phyloP scores from a whole-genome alignment of 2,888 invertebrate genomes.

The Thelaira solivaga region DNA sequence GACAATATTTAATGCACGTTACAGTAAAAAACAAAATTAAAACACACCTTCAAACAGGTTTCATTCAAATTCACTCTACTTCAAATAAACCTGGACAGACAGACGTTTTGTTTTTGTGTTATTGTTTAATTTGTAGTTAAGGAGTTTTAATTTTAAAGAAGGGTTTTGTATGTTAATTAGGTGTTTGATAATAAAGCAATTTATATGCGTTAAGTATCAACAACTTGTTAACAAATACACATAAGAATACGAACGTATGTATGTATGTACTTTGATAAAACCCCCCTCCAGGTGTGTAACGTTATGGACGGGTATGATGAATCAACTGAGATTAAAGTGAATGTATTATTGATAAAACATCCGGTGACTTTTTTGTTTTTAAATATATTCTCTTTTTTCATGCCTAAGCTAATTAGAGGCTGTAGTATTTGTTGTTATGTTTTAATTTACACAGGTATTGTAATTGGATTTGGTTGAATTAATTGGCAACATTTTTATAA shows the following conservation, averaged over 20 bases:
- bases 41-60: not conserved
- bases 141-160: not conserved
- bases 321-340: slow-evolving; percentile 9
- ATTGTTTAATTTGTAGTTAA: not conserved
- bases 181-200: slow-evolving; percentile 32
- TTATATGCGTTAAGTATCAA: slow-evolving; percentile 51
- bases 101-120: not conserved
- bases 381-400: slow-evolving; percentile 18
- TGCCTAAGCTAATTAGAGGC: not conserved
- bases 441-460: not conserved
- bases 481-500: too few relatives aligned
- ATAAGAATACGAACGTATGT: not conserved
- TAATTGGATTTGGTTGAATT: not conserved
- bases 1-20: not conserved
- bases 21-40: slow-evolving; percentile 20
- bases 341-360: slow-evolving; percentile 52
- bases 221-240: slow-evolving; percentile 23
- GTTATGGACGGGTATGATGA: not conserved
- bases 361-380: slow-evolving; percentile 42
- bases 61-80: too few relatives aligned
- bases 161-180: slow-evolving; percentile 1
- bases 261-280: slow-evolving; percentile 7
- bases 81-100: too few relatives aligned
- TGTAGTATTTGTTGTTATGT: not conserved
- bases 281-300: not conserved